Conservation (phyloP, 2,888 invertebrate species). For the Malthinus flaveolus region DNA sequence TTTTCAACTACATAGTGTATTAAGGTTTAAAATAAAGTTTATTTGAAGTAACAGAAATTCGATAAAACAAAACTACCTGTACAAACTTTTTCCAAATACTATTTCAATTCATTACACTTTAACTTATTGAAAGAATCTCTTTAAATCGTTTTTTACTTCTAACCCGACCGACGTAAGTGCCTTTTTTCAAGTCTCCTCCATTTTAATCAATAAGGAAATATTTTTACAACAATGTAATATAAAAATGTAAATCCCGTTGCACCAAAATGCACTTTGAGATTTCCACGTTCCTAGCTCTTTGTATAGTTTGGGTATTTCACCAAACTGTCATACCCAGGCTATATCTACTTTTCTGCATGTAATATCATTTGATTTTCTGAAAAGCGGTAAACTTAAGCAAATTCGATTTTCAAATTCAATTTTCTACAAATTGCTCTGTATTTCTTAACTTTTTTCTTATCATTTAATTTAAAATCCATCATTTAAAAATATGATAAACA, state of each 20-base stretch:
- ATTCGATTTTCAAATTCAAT: conserved; percentile 28
- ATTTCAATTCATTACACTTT: conserved; percentile 16
- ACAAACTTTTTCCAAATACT: not conserved
- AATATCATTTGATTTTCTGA: conserved; percentile 25
- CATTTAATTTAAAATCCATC: not conserved
- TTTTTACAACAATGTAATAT: too few relatives aligned
- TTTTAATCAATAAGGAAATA: too few relatives aligned
- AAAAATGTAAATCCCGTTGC: not conserved
- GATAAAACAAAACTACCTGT: conserved; percentile 10
- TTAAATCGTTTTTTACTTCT: too few relatives aligned
- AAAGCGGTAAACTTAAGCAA: conserved; percentile 25
- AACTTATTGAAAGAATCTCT: too few relatives aligned
- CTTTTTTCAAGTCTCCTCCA: too few relatives aligned
- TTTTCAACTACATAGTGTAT: not conserved
- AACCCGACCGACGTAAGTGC: too few relatives aligned
- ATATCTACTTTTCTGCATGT: conserved; percentile 25
- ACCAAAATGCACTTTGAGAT: conserved; percentile 12
- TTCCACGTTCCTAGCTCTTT: not conserved
- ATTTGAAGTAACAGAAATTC: not conserved
- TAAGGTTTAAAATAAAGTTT: conserved; percentile 1
- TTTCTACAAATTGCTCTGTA: conserved; percentile 22
- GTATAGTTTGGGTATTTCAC: conserved; percentile 10
- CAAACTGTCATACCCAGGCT: conserved; percentile 26
- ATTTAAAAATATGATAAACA: not conserved
- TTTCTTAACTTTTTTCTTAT: conserved; percentile 1